A percentile compares a stretch with the other conserved stretches of the same genome.
These are phyloP conservation scores for Steinernema scapterisci DNA, from an alignment of 2,888 invertebrate genomes.

Conservation along the genomic window DNA sequence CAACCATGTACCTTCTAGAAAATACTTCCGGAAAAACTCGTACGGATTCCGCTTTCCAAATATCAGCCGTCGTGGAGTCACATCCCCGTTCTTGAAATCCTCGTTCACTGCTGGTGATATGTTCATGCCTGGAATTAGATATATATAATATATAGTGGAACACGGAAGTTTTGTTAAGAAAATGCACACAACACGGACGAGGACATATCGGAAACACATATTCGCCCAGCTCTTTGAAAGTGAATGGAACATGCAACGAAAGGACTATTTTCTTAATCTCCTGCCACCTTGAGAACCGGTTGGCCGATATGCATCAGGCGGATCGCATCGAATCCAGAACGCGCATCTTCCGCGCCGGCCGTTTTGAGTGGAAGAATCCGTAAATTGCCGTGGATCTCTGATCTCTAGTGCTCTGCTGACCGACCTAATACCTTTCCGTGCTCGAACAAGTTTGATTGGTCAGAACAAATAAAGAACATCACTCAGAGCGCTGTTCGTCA, in stretches of 20 bases:
- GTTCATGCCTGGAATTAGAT: background rate
- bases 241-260: background rate
- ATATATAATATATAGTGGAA: background rate
- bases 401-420: background rate
- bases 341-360: slow-evolving; percentile 4
- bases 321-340: slow-evolving; percentile 22
- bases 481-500: too few species aligned
- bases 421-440: background rate
- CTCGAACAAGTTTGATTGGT: too few species aligned
- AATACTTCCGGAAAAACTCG: slow-evolving; percentile 46
- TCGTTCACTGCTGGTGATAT: background rate
- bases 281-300: slow-evolving; percentile 1
- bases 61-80: background rate
- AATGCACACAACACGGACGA: too few species aligned
- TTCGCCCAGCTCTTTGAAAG: too few species aligned
- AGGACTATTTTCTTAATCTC: slow-evolving; percentile 5
- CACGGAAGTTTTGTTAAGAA: too few species aligned
- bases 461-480: too few species aligned
- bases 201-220: background rate
- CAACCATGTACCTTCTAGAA: slow-evolving; percentile 42
- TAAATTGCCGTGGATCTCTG: slow-evolving; percentile 22
- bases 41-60: slow-evolving; percentile 22
- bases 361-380: slow-evolving; percentile 12
- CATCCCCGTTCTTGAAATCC: background rate
- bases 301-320: slow-evolving; percentile 10